phyloP scores from a whole-genome alignment of 2,888 invertebrate species.

The Mimas tiliae region DNA sequence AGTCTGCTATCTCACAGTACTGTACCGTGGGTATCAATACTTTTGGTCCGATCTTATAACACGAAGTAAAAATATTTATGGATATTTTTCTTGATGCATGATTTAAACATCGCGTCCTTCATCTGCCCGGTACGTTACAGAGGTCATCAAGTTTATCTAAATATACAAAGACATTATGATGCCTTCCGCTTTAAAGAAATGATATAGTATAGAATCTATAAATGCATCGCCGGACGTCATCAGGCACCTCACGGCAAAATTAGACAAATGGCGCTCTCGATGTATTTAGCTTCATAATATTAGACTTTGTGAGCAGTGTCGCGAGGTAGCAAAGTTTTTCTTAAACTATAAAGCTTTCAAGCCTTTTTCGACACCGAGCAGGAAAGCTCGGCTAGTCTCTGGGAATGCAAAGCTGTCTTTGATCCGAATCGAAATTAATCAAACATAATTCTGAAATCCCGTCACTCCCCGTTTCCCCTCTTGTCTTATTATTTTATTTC shows the following conservation, averaged over 20 bases:
- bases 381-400: too few relatives aligned
- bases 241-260: constrained; percentile 3
- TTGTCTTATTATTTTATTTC: too few relatives aligned
- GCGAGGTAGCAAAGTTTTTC: not conserved
- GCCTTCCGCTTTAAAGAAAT: not conserved
- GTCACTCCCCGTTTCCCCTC: too few relatives aligned
- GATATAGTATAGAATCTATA: constrained; percentile 6
- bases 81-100: not conserved
- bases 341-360: not conserved
- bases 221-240: constrained; percentile 17
- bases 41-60: not conserved
- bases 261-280: constrained; percentile 2
- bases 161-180: not conserved
- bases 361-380: too few relatives aligned
- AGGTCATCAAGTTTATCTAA: not conserved
- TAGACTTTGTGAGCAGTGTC: not conserved
- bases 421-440: too few relatives aligned
- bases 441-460: too few relatives aligned
- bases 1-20: too few relatives aligned
- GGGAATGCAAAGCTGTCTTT: too few relatives aligned
- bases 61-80: not conserved
- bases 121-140: not conserved
- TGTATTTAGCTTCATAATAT: constrained; percentile 4
- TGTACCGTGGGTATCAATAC: too few relatives aligned
- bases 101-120: not conserved